phyloP scores from a whole-genome alignment of 1,140 invertebrate genomes.

The Drosophila bocki region DNA sequence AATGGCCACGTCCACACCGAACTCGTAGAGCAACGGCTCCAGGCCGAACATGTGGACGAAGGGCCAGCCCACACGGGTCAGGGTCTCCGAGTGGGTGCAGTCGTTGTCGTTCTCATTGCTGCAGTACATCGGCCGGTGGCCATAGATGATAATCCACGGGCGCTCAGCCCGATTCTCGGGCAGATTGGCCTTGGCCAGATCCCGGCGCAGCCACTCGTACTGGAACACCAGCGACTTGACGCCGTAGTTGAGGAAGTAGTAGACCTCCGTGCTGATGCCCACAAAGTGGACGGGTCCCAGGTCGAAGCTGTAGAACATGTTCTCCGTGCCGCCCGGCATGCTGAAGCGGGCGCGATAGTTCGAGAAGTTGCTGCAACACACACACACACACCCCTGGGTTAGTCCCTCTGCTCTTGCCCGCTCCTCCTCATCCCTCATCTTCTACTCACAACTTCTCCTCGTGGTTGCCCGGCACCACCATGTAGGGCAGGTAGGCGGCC shows the following conservation, averaged over 20 bases:
- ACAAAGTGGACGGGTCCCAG: slow-evolving; percentile 97
- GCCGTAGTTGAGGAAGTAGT: slow-evolving; percentile 97
- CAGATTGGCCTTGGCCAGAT: slow-evolving; percentile 90
- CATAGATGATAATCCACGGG: slow-evolving; percentile 97
- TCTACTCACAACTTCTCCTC: slow-evolving; percentile 92
- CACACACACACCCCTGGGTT: slow-evolving; percentile 3
- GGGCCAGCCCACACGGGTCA: slow-evolving; percentile 91
- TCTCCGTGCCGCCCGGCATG: slow-evolving; percentile 93
- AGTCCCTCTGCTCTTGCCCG: neutral
- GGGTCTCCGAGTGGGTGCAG: slow-evolving; percentile 92
- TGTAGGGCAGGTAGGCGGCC: slow-evolving; percentile 95
- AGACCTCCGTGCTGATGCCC: slow-evolving; percentile 96
- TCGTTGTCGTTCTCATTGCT: slow-evolving; percentile 95
- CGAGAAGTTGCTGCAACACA: slow-evolving; percentile 92
- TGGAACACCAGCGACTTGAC: slow-evolving; percentile 93
- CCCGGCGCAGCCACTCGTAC: slow-evolving; percentile 95
- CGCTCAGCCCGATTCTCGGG: slow-evolving; percentile 88
- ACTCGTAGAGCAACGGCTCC: slow-evolving; percentile 94
- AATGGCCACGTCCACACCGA: slow-evolving; percentile 96
- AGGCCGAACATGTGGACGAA: slow-evolving; percentile 90
- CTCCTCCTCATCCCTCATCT: neutral
- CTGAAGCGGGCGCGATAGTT: slow-evolving; percentile 94
- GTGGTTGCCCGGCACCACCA: slow-evolving; percentile 97
- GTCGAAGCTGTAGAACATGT: slow-evolving; percentile 95
- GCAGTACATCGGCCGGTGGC: slow-evolving; percentile 99